A percentile compares a stretch with the other conserved stretches of the same genome.
Evolutionary conservation across 2,113 vertebrate genomes (phyloP).

Genomic region (Aphelocoma coerulescens): DNA sequence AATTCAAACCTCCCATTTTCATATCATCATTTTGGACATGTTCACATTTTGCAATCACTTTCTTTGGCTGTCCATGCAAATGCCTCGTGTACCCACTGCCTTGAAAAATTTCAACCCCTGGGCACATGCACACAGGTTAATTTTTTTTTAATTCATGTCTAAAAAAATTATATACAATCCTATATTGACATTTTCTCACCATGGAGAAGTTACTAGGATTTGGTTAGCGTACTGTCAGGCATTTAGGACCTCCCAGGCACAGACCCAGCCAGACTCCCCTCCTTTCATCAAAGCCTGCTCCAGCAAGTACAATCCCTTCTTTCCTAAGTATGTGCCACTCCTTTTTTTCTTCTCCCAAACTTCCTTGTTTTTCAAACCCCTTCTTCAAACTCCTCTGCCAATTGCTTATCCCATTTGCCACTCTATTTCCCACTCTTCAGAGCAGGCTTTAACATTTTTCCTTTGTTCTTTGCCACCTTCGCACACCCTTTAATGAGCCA

Average conservation of each 20-base stretch:
- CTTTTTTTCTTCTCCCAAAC: not conserved
- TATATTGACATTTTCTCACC: not conserved
- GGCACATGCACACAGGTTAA: rapidly evolving
- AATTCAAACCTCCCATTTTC: not conserved
- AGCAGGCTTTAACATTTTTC: not conserved
- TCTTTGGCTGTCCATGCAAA: not conserved
- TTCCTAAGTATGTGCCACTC: not conserved
- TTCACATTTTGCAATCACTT: not conserved
- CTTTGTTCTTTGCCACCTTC: conserved; percentile 18
- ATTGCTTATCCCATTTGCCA: not conserved
- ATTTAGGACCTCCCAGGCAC: not conserved
- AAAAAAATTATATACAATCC: not conserved
- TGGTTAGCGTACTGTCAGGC: not conserved
- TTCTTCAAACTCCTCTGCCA: not conserved
- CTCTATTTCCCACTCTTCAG: not conserved
- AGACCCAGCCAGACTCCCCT: not conserved
- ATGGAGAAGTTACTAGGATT: not conserved
- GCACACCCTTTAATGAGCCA: not conserved
- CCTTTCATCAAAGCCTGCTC: not conserved
- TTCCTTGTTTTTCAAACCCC: not conserved
- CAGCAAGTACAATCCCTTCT: not conserved
- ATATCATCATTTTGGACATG: not conserved
- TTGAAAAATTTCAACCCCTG: not conserved
- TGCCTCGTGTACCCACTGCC: rapidly evolving
- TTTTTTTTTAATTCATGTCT: not conserved